Percentiles rank a stretch among this genome's conserved stretches.
These are phyloP conservation scores for Chelonia mydas DNA, from an alignment of 2,797 vertebrate genomes.

Conservation along the genomic window DNA sequence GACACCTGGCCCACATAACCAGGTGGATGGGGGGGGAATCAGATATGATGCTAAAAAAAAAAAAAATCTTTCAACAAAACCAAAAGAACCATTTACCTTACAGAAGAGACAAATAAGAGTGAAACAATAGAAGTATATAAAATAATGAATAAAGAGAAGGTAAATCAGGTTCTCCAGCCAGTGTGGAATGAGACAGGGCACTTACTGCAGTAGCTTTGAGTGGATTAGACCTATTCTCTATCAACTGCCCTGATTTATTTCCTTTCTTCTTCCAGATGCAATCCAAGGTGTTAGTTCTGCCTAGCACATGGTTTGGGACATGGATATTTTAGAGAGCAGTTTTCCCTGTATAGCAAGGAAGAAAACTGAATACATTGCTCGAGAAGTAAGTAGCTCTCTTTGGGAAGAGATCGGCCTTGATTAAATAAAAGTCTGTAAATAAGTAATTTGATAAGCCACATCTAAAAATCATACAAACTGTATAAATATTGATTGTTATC, in stretches of 20 bases:
- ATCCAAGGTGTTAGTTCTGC: not conserved
- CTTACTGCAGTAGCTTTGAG: not conserved
- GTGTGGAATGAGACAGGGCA: not conserved
- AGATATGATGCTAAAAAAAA: not conserved
- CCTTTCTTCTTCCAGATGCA: slow-evolving; percentile 6
- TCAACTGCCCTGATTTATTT: not conserved
- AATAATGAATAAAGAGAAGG: not conserved
- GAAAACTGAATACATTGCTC: not conserved
- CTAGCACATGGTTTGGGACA: not conserved
- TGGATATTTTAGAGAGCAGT: not conserved
- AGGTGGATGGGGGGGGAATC: not conserved
- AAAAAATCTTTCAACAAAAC: slow-evolving; percentile 27
- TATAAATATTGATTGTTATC: not conserved
- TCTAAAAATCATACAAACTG: not conserved
- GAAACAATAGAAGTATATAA: not conserved
- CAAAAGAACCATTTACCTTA: not conserved
- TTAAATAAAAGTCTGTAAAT: fast-evolving
- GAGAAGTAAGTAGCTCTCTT: not conserved
- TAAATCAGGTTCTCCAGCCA: not conserved
- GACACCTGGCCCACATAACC: not conserved
- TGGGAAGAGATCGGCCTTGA: not conserved
- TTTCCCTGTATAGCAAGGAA: not conserved
- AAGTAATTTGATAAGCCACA: not conserved
- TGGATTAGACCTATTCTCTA: not conserved
- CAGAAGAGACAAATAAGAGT: not conserved